Evolutionary conservation across 64 coral and sea anemone genomes (phyloP).

Genomic region (Stichodactyla mertensii): DNA sequence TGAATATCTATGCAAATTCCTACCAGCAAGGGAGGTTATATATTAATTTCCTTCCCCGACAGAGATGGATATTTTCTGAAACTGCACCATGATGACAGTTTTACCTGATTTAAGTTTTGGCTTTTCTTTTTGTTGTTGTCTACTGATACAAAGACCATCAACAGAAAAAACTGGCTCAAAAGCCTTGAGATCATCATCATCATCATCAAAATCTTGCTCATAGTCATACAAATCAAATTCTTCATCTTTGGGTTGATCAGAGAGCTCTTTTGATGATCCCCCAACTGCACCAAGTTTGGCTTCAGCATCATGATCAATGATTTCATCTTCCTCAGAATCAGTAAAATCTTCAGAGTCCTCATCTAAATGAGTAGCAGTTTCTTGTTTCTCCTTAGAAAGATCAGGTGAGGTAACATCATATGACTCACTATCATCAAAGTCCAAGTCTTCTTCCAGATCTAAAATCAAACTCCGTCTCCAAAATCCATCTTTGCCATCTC

Average conservation of each 20-base stretch:
- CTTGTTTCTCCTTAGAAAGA: conserved; percentile 9
- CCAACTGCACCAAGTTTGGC: conserved; percentile 81
- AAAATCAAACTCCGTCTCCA: conserved; percentile 78
- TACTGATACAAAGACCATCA: conserved; percentile 80
- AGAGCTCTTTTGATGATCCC: conserved; percentile 16
- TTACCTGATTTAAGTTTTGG: conserved; percentile 14
- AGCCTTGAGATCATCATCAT: conserved; percentile 45
- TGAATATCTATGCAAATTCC: no score
- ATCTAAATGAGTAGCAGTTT: conserved; percentile 7
- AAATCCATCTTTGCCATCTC: conserved; percentile 3
- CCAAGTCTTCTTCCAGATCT: conserved; percentile 76
- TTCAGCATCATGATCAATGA: conserved; percentile 81
- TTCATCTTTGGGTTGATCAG: not conserved
- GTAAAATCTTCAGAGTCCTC: conserved; percentile 77
- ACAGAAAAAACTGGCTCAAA: conserved; percentile 52
- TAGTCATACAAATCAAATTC: conserved; percentile 26
- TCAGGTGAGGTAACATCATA: conserved; percentile 11
- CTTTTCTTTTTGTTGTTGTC: conserved; percentile 42
- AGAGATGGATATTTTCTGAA: not conserved
- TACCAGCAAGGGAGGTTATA: no score
- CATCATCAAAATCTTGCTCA: conserved; percentile 11
- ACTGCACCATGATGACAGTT: not conserved
- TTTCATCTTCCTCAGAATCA: conserved; percentile 87
- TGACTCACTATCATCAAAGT: conserved; percentile 64
- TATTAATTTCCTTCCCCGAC: not conserved